A percentile compares a stretch with the other conserved stretches of the same genome.
These are phyloP conservation scores for Pyrrhia umbra DNA, from an alignment of 2,888 invertebrate genomes.

Conservation along the genomic window DNA sequence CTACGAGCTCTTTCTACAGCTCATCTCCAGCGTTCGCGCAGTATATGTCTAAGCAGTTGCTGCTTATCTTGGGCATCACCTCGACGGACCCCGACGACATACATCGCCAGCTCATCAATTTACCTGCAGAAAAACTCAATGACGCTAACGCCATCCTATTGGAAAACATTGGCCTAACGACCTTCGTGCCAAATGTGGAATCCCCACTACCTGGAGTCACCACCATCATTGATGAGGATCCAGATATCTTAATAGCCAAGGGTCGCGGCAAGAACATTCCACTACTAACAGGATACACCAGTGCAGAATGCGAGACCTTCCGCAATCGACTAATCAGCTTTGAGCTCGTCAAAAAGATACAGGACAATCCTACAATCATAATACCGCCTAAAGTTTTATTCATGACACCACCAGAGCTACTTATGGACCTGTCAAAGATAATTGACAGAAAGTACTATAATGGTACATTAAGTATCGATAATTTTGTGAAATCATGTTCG, in stretches of 20 bases:
- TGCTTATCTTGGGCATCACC: constrained; percentile 84
- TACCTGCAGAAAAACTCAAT: constrained; percentile 75
- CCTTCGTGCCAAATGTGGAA: constrained; percentile 82
- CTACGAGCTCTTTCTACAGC: constrained; percentile 73
- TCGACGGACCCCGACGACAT: constrained; percentile 73
- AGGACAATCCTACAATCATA: constrained; percentile 66
- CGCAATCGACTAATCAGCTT: constrained; percentile 72
- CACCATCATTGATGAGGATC: constrained; percentile 78
- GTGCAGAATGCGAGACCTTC: constrained; percentile 80
- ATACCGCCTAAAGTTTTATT: constrained; percentile 71
- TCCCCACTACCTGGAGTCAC: constrained; percentile 73
- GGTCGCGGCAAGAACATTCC: constrained; percentile 79
- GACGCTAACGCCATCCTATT: constrained; percentile 73
- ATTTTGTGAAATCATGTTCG: constrained; percentile 72
- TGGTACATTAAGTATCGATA: constrained; percentile 68
- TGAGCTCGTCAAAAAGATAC: constrained; percentile 68
- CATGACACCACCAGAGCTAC: constrained; percentile 53
- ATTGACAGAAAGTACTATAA: constrained; percentile 74
- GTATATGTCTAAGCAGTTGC: constrained; percentile 66
- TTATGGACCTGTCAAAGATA: constrained; percentile 63
- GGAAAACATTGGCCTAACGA: constrained; percentile 72
- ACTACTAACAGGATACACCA: constrained; percentile 79
- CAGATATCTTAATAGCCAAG: constrained; percentile 72
- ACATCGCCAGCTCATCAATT: constrained; percentile 72
- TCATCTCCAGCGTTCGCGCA: constrained; percentile 75